Evolutionary conservation across 2,113 vertebrate genomes (phyloP).

Genomic region (Electrona antarctica): DNA sequence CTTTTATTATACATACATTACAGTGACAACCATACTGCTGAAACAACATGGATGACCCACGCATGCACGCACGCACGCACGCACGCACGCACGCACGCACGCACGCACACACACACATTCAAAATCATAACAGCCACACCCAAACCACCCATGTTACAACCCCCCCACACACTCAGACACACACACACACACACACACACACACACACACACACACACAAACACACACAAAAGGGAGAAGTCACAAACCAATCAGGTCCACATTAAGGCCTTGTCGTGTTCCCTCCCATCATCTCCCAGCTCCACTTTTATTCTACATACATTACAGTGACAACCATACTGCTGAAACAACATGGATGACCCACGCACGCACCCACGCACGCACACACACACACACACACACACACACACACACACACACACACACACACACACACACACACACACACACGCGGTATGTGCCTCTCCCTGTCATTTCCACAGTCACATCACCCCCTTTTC

Average conservation of each 20-base stretch:
- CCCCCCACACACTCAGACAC: conserved; percentile 5
- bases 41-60: conserved; percentile 43
- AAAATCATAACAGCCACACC: not conserved
- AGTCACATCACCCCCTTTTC: conserved; percentile 4
- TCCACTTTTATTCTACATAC: not conserved
- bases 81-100: not conserved
- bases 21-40: conserved; percentile 35
- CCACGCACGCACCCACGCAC: conserved; percentile 21
- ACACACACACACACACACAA: conserved; percentile 27
- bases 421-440: too few relatives aligned
- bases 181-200: conserved; percentile 26
- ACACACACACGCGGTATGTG: not conserved
- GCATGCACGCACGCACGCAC: conserved; percentile 12
- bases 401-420: too few relatives aligned
- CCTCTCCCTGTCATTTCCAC: conserved; percentile 3
- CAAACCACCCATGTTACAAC: too few relatives aligned
- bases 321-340: conserved; percentile 21
- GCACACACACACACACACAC: not conserved
- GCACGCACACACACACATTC: conserved; percentile 6
- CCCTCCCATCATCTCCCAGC: not conserved
- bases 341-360: conserved; percentile 50
- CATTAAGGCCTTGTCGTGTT: not conserved
- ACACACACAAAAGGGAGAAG: conserved; percentile 1
- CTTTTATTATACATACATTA: not conserved
- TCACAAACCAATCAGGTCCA: not conserved